Percentiles rank a stretch among this genome's conserved stretches.
phyloP scores from a whole-genome alignment of 2,113 vertebrate species.

The Cettia cetti region DNA sequence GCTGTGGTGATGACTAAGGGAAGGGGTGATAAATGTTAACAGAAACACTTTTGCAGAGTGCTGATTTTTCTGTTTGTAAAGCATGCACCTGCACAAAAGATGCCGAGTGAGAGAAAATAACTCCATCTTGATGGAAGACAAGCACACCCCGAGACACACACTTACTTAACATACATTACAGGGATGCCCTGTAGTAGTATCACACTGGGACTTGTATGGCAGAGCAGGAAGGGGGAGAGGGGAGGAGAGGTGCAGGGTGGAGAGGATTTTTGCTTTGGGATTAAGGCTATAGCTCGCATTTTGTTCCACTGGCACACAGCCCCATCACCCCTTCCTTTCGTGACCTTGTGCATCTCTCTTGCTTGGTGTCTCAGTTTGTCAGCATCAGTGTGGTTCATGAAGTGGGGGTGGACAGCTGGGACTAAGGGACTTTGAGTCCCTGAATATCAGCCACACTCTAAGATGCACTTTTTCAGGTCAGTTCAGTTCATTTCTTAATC shows the following conservation, averaged over 20 bases:
- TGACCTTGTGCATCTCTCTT: background rate
- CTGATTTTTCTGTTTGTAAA: constrained; percentile 73
- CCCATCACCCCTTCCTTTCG: background rate
- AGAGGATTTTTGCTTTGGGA: background rate
- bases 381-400: background rate
- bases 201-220: background rate
- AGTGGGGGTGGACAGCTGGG: background rate
- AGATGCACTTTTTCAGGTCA: background rate
- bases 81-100: constrained; percentile 69
- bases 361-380: background rate
- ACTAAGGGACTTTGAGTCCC: background rate
- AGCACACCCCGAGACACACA: background rate
- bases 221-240: background rate
- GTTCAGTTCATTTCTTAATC: background rate
- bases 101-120: constrained; percentile 63
- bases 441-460: background rate
- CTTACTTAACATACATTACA: constrained; percentile 52
- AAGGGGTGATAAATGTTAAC: constrained; percentile 77
- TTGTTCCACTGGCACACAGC: background rate
- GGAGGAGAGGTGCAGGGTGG: background rate
- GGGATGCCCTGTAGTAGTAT: constrained; percentile 1
- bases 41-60: constrained; percentile 72
- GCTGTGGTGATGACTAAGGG: constrained; percentile 68
- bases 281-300: background rate
- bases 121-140: constrained; percentile 54